A percentile compares a stretch with the other conserved stretches of the same genome.
Evolutionary conservation across 2,797 vertebrate genomes (phyloP).

Genomic region (Tadarida brasiliensis): DNA sequence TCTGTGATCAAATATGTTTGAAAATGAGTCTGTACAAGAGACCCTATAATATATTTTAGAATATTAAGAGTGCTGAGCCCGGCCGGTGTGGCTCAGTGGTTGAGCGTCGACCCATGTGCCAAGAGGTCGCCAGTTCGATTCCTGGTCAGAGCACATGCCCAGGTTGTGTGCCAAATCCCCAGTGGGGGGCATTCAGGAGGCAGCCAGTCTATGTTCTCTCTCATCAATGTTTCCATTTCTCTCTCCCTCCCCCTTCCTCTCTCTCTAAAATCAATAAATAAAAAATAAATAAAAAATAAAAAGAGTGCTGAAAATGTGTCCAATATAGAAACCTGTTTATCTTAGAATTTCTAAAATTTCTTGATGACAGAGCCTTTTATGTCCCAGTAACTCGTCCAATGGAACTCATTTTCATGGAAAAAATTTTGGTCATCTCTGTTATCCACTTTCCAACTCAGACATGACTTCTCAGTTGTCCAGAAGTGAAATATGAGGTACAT

Average conservation of each 20-base stretch:
- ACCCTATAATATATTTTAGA: neutral
- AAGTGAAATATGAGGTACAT: neutral
- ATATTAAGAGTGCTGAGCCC: neutral
- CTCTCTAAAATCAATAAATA: no score
- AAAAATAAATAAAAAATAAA: no score
- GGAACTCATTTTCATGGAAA: neutral
- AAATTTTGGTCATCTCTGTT: neutral
- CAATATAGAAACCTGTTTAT: neutral
- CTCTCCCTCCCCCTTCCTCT: no score
- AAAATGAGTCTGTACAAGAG: neutral
- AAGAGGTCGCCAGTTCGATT: no score
- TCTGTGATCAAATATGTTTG: neutral
- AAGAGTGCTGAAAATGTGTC: neutral
- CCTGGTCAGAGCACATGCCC: no score
- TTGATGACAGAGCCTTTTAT: neutral
- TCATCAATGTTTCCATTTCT: no score
- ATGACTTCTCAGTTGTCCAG: neutral
- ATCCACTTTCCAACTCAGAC: neutral
- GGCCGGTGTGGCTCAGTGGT: no score
- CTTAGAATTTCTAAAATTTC: slow-evolving; percentile 17
- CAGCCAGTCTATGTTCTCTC: no score
- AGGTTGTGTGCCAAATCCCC: no score
- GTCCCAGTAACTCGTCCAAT: neutral
- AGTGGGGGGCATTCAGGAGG: no score
- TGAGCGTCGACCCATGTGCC: no score